These are phyloP conservation scores for Addax nasomaculatus DNA, from an alignment of 2,113 vertebrate genomes.

Conservation along the genomic window DNA sequence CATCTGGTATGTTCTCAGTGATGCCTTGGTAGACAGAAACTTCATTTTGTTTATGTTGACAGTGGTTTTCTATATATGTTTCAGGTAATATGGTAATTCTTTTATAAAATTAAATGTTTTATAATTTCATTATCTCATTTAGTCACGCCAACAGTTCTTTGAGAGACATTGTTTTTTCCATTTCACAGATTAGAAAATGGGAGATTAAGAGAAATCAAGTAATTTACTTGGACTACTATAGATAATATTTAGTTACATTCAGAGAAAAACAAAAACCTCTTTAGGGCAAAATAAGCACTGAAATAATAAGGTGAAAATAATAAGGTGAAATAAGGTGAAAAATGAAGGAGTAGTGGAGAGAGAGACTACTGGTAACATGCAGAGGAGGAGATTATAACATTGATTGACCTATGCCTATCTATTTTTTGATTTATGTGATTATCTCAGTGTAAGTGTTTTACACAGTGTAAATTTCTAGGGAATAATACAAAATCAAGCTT, in stretches of 20 bases:
- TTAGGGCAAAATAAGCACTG: neutral
- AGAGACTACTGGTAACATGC: neutral
- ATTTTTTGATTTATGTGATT: neutral
- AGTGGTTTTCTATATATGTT: neutral
- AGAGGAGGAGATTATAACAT: neutral
- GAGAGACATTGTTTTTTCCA: neutral
- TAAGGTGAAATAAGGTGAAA: neutral
- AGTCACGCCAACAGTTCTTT: neutral
- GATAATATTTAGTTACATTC: neutral
- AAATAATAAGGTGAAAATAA: neutral
- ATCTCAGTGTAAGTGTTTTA: neutral
- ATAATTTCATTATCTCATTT: neutral
- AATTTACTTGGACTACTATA: neutral
- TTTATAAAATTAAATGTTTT: slow-evolving; percentile 11
- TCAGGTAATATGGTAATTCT: neutral
- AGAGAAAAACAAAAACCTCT: neutral
- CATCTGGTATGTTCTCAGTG: neutral
- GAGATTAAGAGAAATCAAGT: neutral
- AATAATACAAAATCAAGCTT: neutral
- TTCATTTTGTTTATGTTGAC: neutral
- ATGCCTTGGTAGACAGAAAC: neutral
- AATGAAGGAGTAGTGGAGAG: neutral
- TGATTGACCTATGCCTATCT: neutral
- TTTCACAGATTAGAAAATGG: neutral
- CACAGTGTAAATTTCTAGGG: neutral